A percentile compares a stretch with the other conserved stretches of the same genome.
Conservation (phyloP, 2,113 vertebrate species). For the Toxotes jaculatrix region DNA sequence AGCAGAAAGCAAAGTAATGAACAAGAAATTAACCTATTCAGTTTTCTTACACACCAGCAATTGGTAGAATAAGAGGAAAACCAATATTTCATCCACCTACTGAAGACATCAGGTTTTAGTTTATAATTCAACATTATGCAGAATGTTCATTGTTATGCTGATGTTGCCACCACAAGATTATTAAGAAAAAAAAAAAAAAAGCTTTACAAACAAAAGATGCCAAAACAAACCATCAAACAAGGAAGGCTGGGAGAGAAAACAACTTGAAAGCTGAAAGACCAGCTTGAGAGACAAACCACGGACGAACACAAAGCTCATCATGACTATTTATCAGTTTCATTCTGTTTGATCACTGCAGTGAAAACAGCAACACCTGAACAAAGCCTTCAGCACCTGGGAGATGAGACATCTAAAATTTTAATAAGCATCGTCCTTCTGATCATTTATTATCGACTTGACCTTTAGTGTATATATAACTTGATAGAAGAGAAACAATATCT, state of each 20-base stretch:
- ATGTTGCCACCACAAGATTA: constrained; percentile 22
- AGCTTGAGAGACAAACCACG: constrained; percentile 31
- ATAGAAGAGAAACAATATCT: constrained; percentile 3
- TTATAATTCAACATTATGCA: not conserved
- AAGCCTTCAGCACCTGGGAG: constrained; percentile 27
- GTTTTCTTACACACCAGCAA: not conserved
- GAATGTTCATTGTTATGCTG: constrained; percentile 28
- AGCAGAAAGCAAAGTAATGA: not conserved
- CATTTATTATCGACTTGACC: constrained; percentile 19
- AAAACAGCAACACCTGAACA: constrained; percentile 46
- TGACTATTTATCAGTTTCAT: constrained; percentile 60
- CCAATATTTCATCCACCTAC: not conserved
- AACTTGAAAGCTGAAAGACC: constrained; percentile 44
- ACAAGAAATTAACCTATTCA: not conserved
- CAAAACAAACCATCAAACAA: constrained; percentile 51
- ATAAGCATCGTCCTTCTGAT: constrained; percentile 16
- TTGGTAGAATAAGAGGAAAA: not conserved
- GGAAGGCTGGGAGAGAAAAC: constrained; percentile 40
- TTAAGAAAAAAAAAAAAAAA: constrained; percentile 11
- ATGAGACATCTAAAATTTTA: constrained; percentile 24
- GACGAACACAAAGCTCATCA: constrained; percentile 48
- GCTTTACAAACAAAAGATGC: constrained; percentile 9
- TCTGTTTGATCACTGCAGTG: constrained; percentile 48
- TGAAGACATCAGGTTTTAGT: not conserved
- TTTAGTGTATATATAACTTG: not conserved